A percentile compares a stretch with the other conserved stretches of the same genome.
These are phyloP conservation scores for Xyliphius kryptos DNA, from an alignment of 2,113 vertebrate genomes.

Conservation along the genomic window DNA sequence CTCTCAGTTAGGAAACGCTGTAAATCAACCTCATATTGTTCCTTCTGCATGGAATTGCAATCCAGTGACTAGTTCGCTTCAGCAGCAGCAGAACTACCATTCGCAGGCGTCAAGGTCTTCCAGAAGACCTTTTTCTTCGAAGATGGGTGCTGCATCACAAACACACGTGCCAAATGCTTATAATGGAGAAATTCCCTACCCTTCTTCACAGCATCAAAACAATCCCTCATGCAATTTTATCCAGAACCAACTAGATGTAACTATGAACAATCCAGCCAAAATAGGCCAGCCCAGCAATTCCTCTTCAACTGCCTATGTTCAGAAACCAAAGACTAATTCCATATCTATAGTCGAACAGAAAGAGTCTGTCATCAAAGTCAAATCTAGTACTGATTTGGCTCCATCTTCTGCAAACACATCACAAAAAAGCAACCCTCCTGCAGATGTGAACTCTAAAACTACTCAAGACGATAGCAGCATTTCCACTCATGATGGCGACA, in stretches of 20 bases:
- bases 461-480: constrained; percentile 34
- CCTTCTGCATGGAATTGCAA: constrained; percentile 41
- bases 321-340: constrained; percentile 64
- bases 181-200: constrained; percentile 22
- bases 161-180: constrained; percentile 12
- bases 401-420: constrained; percentile 60
- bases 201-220: constrained; percentile 28
- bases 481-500: constrained; percentile 52
- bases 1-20: constrained; percentile 59
- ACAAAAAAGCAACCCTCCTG: constrained; percentile 25
- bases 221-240: constrained; percentile 22
- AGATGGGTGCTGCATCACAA: constrained; percentile 17
- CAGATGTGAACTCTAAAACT: constrained; percentile 3
- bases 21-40: constrained; percentile 35
- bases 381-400: constrained; percentile 54
- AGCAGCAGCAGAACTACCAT: constrained; percentile 35
- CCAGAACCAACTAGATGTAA: constrained; percentile 15
- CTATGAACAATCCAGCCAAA: constrained; percentile 44
- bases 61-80: constrained; percentile 30
- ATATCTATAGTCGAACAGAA: constrained; percentile 55
- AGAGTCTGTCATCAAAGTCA: constrained; percentile 61
- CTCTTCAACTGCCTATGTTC: constrained; percentile 58
- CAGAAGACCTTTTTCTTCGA: constrained; percentile 24
- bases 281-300: constrained; percentile 61
- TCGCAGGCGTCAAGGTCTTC: constrained; percentile 38